phyloP scores from a whole-genome alignment of 2,113 vertebrate species.

The Mirza zaza region DNA sequence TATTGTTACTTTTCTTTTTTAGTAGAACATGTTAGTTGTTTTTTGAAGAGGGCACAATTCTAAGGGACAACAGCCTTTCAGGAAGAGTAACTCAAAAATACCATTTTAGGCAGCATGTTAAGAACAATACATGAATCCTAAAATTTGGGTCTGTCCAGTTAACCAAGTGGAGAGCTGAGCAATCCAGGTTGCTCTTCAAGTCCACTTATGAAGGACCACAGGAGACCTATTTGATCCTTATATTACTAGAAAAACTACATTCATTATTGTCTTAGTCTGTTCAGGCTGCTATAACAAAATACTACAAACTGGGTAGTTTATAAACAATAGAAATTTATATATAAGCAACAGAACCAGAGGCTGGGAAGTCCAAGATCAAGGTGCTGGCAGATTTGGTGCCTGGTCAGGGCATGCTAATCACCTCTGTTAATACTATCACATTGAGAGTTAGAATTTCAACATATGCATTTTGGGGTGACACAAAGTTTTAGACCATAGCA shows the following conservation, averaged over 20 bases:
- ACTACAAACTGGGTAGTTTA: background rate
- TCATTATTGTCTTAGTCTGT: background rate
- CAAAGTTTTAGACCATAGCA: background rate
- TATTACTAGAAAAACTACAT: constrained; percentile 11
- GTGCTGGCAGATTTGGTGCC: background rate
- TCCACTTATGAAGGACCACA: background rate
- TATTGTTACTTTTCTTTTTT: background rate
- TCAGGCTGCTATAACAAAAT: background rate
- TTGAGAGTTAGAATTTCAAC: background rate
- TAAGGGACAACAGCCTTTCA: background rate
- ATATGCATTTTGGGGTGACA: background rate
- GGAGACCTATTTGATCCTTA: background rate
- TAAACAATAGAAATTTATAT: background rate
- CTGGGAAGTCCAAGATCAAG: background rate
- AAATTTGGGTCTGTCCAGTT: background rate
- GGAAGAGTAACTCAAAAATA: background rate
- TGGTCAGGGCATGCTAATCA: background rate
- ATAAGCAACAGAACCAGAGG: background rate
- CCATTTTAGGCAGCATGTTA: background rate
- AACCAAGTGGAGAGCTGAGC: background rate
- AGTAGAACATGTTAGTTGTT: background rate
- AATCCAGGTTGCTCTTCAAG: background rate
- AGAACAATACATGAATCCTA: background rate
- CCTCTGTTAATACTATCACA: background rate
- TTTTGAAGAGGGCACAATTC: background rate